Base-by-base conservation (phyloP, 2,888 invertebrate species). In the Watsonalla binaria region DNA sequence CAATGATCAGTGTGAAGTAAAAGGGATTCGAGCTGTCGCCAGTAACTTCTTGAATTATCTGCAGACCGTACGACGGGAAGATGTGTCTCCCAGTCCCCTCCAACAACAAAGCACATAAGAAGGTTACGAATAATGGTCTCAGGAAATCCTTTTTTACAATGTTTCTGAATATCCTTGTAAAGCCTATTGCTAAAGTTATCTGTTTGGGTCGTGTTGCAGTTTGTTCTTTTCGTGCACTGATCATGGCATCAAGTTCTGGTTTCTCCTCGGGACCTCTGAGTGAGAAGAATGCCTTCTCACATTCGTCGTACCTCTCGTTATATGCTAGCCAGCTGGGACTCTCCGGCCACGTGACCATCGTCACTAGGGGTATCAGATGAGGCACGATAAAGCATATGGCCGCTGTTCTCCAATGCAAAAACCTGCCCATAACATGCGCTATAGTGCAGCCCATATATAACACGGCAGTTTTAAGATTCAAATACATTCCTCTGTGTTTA, bases 401-500 rank as follows among this genome's bases (percentile, higher is more conserved):
- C 13, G 74, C 61, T 0, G 65, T 70, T 45, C 68, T 65, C 75
- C 76, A 76, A 34, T 63, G 51, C 5, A 61, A 58, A 24, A 54
- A 70, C n/a, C 63, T 57, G 5, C 65, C 68, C n/a, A 70, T 6
- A 11, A 74, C 52, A 24, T 75, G 75, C 0, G 62, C 59, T 0
- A 68, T 45, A 24, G 60, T 61, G n/a, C 60, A 55, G 0, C 70
- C 70, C 0, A 64, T 8, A 14, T 54, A 60, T 0, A 62, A 51
- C 4, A 58, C 48, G 24, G 62, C 58, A n/a, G 66, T 64, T 50
- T 68, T 70, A 6, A 67, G 45, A 33, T 67, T 87, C 37, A 93
- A 80, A 45, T 93, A 82, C 5, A 91, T 80, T 0, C 93, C 93
- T 39, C 94, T 81, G 51, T 92, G 83, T 54, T 80, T 84, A 0